phyloP scores from a whole-genome alignment of 2,113 vertebrate genomes.

The Pteropus alecto region DNA sequence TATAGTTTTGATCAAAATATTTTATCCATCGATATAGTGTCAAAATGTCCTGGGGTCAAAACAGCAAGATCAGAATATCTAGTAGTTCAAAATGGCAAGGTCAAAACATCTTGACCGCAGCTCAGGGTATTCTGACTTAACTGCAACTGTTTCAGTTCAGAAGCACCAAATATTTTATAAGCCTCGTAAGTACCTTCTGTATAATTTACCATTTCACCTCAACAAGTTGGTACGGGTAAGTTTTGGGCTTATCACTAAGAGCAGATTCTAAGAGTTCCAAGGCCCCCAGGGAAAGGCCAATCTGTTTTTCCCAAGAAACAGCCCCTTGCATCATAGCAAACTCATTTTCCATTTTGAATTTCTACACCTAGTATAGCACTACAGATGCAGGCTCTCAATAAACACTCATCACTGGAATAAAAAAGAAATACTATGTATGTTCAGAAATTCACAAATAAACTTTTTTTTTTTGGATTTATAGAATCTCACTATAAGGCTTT shows the following conservation, averaged over 20 bases:
- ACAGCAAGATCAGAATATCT: not conserved
- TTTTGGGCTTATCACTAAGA: not conserved
- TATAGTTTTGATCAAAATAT: not conserved
- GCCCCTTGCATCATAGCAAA: not conserved
- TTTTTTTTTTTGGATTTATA: not conserved
- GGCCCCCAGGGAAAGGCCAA: not conserved
- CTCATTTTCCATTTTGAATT: conserved; percentile 39
- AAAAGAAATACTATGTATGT: not conserved
- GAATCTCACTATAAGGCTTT: not conserved
- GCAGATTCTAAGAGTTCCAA: not conserved
- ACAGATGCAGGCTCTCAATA: not conserved
- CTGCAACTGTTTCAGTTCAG: not conserved
- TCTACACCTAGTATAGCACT: not conserved
- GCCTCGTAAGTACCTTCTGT: not conserved
- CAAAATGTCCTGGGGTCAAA: not conserved
- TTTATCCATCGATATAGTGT: not conserved
- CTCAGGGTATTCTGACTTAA: not conserved
- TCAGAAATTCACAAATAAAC: not conserved
- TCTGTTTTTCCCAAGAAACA: not conserved
- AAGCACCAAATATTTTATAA: not conserved
- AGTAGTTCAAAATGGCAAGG: not conserved
- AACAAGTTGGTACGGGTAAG: not conserved
- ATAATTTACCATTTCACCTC: not conserved
- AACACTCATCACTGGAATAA: not conserved
- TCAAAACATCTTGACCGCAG: not conserved